Base-by-base conservation (phyloP, 2,888 invertebrate genomes). In the Serrognathus titanus region DNA sequence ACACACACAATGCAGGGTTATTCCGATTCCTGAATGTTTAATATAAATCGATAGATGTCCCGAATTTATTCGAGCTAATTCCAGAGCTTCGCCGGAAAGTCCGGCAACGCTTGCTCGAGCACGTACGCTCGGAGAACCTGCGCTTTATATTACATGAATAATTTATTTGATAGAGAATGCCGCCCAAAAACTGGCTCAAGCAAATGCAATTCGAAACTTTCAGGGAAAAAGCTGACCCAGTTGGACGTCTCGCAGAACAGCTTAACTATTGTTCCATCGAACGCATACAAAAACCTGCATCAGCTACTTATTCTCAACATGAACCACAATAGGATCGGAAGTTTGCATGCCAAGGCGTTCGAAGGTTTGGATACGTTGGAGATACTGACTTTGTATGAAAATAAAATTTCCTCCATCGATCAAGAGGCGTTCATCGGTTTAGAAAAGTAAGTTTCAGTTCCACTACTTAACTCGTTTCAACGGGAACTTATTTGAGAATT, bases 181-280 rank as follows among this genome's bases (percentile, higher is more conserved):
- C 24, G 7, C 24, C 24, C 24, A 31, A 31, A 31, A 31, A 31
- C 24, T 31, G 24, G 24, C 24, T 31, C 7, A 31, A 31, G 7
- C 24, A 31, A 40, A 40, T 40, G 12, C 11, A 40, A 40, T 12
- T 40, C 40, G 40, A 40, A 40, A 37, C 37, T 57, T 57, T 5
- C 78, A 92, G 92, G 92, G 64, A 90, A 90, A 78, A 90, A 89
- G 74, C 79, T 95, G 69, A 93, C 93, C 13, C 92, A 94, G 72
- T 80, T 95, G 71, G 94, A 94, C 74, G 87, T 94, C 46, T 93
- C 93, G 0, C 88, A 92, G 71, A 95, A 95, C 80, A 87, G 87
- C 66, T 79, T 94, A 69, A 85, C 84, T 61, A 83, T 84, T 45
- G 91, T 94, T 47, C 94, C 94, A 20, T 90, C 92, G 1, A 80